Percentiles rank a stretch among this genome's conserved stretches.
Evolutionary conservation across 2,113 vertebrate genomes (phyloP).

Genomic region (Microcebus griseorufus): DNA sequence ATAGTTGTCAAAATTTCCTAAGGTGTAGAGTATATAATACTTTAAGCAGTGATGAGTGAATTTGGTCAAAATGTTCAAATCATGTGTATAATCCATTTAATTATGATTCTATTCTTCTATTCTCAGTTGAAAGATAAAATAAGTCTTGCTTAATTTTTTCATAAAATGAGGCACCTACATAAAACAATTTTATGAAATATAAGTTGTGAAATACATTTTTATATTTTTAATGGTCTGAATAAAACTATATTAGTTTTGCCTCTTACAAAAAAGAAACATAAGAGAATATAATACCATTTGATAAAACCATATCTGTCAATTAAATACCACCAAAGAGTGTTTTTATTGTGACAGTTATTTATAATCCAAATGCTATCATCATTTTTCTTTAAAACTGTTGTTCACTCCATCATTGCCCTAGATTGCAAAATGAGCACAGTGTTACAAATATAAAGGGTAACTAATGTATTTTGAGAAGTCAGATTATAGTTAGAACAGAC

Average conservation of each 20-base stretch:
- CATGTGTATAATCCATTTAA: background rate
- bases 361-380: background rate
- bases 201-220: background rate
- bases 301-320: background rate
- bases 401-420: background rate
- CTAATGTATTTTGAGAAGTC: background rate
- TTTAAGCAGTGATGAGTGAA: background rate
- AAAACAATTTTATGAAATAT: background rate
- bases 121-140: background rate
- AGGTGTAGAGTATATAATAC: background rate
- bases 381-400: background rate
- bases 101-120: background rate
- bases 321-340: background rate
- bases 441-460: background rate
- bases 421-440: background rate
- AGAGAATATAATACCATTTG: background rate
- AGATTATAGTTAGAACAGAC: background rate
- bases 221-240: background rate
- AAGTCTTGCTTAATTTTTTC: background rate
- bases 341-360: conserved; percentile 21
- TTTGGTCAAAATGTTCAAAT: conserved; percentile 32
- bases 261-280: background rate
- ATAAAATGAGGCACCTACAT: background rate
- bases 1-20: background rate
- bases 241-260: conserved; percentile 29